Conservation (phyloP, 2,888 invertebrate species). For the Drosophila eohydei region DNA sequence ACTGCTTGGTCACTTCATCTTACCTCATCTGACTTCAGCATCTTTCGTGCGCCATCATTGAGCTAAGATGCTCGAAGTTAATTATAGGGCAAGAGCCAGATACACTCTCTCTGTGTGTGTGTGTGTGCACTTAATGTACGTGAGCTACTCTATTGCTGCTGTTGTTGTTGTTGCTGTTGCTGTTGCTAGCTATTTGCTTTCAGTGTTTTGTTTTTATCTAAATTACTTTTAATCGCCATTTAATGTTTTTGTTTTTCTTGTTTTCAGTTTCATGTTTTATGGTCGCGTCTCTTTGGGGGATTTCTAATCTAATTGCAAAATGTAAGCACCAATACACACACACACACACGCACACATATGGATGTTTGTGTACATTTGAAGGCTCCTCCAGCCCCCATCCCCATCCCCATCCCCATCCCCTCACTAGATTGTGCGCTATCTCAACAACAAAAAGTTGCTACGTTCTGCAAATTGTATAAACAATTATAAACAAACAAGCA, state of each 20-base stretch:
- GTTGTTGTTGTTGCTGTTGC: constrained; percentile 23
- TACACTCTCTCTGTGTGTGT: constrained; percentile 3
- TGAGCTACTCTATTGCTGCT: constrained; percentile 19
- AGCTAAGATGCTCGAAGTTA: constrained; percentile 12
- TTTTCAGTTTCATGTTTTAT: constrained; percentile 69
- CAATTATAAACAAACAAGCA: constrained; percentile 75
- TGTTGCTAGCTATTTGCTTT: constrained; percentile 59
- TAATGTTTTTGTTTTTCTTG: constrained; percentile 81
- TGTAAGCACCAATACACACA: constrained; percentile 51
- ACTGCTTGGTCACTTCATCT: background rate
- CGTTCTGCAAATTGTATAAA: constrained; percentile 72
- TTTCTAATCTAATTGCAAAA: constrained; percentile 81
- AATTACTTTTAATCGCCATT: constrained; percentile 81
- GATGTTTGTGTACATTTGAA: constrained; percentile 68
- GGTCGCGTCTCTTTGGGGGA: constrained; percentile 57
- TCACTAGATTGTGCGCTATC: constrained; percentile 63
- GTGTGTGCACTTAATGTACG: constrained; percentile 1
- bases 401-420: background rate
- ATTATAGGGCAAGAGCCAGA: constrained; percentile 10
- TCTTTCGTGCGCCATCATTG: background rate
- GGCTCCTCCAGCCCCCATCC: constrained; percentile 39
- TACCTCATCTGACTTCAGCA: background rate
- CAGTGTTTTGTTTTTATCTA: constrained; percentile 71
- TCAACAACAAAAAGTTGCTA: constrained; percentile 39
- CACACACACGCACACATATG: constrained; percentile 11